A percentile compares a stretch with the other conserved stretches of the same genome.
Evolutionary conservation across 2,888 invertebrate species (phyloP).

Genomic region (Ellobium chinense): DNA sequence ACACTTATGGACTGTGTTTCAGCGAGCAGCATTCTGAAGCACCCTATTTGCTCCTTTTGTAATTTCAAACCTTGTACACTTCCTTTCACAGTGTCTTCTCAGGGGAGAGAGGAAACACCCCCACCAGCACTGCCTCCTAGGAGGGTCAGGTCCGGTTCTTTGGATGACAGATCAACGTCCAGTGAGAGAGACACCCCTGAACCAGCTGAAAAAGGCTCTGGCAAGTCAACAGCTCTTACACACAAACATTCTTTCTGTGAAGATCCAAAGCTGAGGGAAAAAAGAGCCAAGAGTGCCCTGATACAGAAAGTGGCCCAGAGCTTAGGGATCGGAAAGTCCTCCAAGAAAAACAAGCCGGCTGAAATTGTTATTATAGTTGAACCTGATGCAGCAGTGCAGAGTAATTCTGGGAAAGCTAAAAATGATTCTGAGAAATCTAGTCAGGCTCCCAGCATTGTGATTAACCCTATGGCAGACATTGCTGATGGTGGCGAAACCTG

Average conservation of each 20-base stretch:
- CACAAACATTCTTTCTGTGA: neutral
- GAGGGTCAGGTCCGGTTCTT: neutral
- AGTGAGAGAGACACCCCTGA: neutral
- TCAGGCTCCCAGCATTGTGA: neutral
- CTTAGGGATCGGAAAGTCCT: slow-evolving; percentile 15
- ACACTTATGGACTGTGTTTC: too few relatives aligned
- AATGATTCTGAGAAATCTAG: neutral
- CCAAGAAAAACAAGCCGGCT: slow-evolving; percentile 7
- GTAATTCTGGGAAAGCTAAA: neutral
- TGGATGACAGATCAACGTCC: neutral
- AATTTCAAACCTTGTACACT: too few relatives aligned
- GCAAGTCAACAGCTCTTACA: neutral
- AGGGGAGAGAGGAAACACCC: slow-evolving; percentile 45
- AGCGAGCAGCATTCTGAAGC: too few relatives aligned
- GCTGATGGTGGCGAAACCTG: neutral
- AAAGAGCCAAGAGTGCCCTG: slow-evolving; percentile 12
- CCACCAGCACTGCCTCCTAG: slow-evolving; percentile 61
- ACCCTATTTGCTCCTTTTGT: too few relatives aligned
- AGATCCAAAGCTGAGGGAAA: slow-evolving; percentile 9
- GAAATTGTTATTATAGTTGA: neutral
- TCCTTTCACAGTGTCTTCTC: neutral
- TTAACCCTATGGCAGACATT: neutral
- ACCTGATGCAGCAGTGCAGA: neutral
- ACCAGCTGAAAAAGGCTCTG: neutral
- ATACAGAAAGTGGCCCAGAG: slow-evolving; percentile 30